phyloP scores from a whole-genome alignment of 1,140 invertebrate species.

The Achroia grisella region DNA sequence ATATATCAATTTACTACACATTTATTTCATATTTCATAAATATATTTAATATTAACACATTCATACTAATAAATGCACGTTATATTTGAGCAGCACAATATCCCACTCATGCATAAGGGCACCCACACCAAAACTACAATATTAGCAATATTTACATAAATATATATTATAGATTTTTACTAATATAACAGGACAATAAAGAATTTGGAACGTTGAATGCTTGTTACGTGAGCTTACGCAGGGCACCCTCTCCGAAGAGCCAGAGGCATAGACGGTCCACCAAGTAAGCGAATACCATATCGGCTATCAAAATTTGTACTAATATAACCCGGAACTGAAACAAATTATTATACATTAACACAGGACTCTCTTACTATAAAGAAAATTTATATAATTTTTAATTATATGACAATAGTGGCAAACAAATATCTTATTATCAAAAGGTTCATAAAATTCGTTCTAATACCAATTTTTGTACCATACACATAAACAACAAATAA shows the following conservation, averaged over 20 bases:
- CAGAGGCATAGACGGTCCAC: conserved; percentile 90
- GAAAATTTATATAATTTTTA: no score
- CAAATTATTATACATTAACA: conserved; percentile 16
- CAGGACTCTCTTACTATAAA: no score
- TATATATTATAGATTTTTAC: conserved; percentile 1
- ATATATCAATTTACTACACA: conserved; percentile 40
- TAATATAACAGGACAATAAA: conserved; percentile 2
- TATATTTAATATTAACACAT: conserved; percentile 44
- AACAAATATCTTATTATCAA: no score
- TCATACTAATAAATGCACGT: conserved; percentile 54
- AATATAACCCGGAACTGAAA: conserved; percentile 89
- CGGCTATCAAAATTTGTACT: conserved; percentile 84
- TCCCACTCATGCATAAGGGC: conserved; percentile 4
- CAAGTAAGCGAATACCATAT: conserved; percentile 87
- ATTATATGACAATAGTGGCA: no score
- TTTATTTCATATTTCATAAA: conserved; percentile 55
- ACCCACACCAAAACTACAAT: conserved; percentile 17
- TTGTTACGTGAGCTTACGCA: conserved; percentile 35
- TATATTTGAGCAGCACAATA: conserved; percentile 45
- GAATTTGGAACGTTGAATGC: neutral
- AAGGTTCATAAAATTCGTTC: no score
- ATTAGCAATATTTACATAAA: conserved; percentile 3
- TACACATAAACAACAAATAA: no score
- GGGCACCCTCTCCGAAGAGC: conserved; percentile 88
- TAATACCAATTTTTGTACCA: no score